Evolutionary conservation across 2,113 vertebrate species (phyloP).

Genomic region (Paraplagusia blochii): DNA sequence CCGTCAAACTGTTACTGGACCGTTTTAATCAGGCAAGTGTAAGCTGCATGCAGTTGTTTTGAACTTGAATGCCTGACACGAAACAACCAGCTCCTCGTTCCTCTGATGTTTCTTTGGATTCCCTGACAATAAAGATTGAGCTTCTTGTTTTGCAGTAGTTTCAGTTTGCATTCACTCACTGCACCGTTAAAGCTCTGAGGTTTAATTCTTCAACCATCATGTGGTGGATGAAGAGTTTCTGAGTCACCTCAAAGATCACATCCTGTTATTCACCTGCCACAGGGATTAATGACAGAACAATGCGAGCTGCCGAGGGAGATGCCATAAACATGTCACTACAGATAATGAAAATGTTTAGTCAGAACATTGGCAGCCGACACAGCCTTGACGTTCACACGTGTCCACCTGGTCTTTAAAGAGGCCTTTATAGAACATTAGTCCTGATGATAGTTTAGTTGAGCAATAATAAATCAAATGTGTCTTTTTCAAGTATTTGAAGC

Average conservation of each 20-base stretch:
- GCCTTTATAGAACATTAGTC: no score
- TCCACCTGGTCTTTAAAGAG: no score
- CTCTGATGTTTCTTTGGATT: conserved; percentile 16
- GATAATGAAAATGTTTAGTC: not conserved
- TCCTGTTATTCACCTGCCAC: not conserved
- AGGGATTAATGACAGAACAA: not conserved
- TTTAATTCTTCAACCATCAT: not conserved
- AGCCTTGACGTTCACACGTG: no score
- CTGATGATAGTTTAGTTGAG: no score
- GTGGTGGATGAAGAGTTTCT: no score
- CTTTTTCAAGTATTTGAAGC: no score
- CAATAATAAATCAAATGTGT: no score
- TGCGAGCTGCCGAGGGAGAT: not conserved
- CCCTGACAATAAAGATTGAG: conserved; percentile 61
- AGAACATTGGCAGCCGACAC: no score
- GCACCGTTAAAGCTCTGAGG: no score
- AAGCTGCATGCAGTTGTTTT: conserved; percentile 66
- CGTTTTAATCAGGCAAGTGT: conserved; percentile 32
- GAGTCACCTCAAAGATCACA: no score
- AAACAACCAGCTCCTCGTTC: conserved; percentile 28
- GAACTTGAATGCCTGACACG: conserved; percentile 46
- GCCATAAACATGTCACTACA: not conserved
- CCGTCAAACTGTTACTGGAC: conserved; percentile 21
- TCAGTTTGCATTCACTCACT: not conserved
- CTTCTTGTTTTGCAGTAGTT: conserved; percentile 49